phyloP scores from a whole-genome alignment of 2,797 vertebrate genomes.

The Poeciliopsis turneri region DNA sequence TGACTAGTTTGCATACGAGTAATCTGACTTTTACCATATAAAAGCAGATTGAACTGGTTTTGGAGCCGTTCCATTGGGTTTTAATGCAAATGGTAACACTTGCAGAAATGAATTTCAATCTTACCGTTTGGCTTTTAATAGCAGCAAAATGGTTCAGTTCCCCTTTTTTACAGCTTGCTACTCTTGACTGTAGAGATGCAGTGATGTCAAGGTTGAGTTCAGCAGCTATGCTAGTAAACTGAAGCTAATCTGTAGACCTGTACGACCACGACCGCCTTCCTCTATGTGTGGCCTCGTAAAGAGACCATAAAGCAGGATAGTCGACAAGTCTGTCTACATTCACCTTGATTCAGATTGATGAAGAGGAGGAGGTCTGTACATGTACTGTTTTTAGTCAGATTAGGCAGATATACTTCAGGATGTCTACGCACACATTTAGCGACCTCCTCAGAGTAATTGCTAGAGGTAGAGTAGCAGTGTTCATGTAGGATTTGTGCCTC shows the following conservation, averaged over 20 bases:
- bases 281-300: conserved; percentile 64
- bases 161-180: conserved; percentile 60
- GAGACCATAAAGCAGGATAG: conserved; percentile 63
- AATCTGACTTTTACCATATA: conserved; percentile 5
- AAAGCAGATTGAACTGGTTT: not conserved
- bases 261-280: conserved; percentile 87
- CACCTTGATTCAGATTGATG: conserved; percentile 65
- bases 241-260: conserved; percentile 79
- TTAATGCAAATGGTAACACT: conserved; percentile 73
- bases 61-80: conserved; percentile 18
- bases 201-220: conserved; percentile 55
- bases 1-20: conserved; percentile 6
- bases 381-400: conserved; percentile 33
- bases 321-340: conserved; percentile 68
- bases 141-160: conserved; percentile 81
- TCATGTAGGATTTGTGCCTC: conserved; percentile 50
- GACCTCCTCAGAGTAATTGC: conserved; percentile 43
- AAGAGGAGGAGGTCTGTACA: conserved; percentile 46
- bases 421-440: conserved; percentile 43
- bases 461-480: conserved; percentile 50
- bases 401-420: conserved; percentile 38
- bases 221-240: conserved; percentile 55
- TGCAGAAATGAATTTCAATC: conserved; percentile 77
- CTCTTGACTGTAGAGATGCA: conserved; percentile 67
- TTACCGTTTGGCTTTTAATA: conserved; percentile 75